Base-by-base conservation (phyloP, 1,140 invertebrate genomes). In the Pygmarrhopalites habei region DNA sequence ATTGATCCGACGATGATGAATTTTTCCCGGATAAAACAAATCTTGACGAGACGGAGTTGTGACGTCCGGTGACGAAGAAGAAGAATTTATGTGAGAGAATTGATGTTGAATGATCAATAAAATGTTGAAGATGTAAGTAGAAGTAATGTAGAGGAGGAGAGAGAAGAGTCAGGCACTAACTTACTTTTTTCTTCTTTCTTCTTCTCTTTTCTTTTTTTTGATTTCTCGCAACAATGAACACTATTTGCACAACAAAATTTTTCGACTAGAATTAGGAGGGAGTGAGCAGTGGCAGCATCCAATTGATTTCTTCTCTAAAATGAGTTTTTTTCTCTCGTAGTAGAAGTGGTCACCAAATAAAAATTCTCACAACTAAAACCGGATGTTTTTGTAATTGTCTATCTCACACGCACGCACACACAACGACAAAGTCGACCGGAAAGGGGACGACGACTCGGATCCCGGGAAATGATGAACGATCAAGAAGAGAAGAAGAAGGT, bases 241-340 rank as follows among this genome's bases (percentile, higher is more conserved):
- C 59, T 61, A 61, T 61, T 61, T 61, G 30, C 59, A 61, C 59
- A 61, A 61, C 44, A 21, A 60, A 58, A 58, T 41, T 53, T n/a
- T 61, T 52, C 51, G 59, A 61, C 49, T 61, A 53, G 59, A 61
- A 41, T 56, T 26, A 26, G 46, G 46, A 49, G 49, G 49, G 49
- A 52, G 49, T 52, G 49, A 26, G 49, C 23, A 28, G 25, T 29
- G 23, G 49, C 5, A 26, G 3, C 28, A 10, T 26, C 49, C 49
- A 26, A 29, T 41, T n/a, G 39, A 41, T 41, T 41, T 41, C n/a
- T 41, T n/a, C 39, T n/a, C n/a, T n/a, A n/a, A n/a, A n/a, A n/a
- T n/a, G n/a, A n/a, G n/a, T n/a, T n/a, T n/a, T n/a, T n/a, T n/a
- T n/a, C n/a, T n/a, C n/a, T n/a, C n/a, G n/a, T n/a, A n/a, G n/a